Evolutionary conservation across 2,797 vertebrate species (phyloP).

Genomic region (Lepilemur septentrionalis): DNA sequence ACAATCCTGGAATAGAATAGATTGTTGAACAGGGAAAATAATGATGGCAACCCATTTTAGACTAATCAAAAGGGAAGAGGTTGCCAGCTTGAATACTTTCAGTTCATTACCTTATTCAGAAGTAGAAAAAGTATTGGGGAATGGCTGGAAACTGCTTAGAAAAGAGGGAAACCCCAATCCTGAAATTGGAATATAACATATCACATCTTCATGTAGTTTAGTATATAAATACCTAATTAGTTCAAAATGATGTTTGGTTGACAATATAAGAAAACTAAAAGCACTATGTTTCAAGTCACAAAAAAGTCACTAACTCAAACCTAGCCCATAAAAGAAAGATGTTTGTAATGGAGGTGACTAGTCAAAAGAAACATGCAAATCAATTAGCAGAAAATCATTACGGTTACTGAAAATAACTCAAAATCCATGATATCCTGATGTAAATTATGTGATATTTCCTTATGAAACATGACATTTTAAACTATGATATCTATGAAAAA

Average conservation of each 20-base stretch:
- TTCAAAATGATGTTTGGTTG: background rate
- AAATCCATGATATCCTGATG: background rate
- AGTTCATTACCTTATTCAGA: background rate
- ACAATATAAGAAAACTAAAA: background rate
- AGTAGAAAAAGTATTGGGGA: background rate
- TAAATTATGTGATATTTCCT: background rate
- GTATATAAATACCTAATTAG: background rate
- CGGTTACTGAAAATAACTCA: background rate
- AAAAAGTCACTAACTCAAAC: background rate
- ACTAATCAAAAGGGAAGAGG: constrained; percentile 14
- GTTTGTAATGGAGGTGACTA: background rate
- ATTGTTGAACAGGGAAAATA: constrained; percentile 41
- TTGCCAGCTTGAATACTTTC: background rate
- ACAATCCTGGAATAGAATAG: constrained; percentile 37
- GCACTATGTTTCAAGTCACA: background rate
- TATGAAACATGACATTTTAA: background rate
- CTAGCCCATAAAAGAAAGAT: background rate
- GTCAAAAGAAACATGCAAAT: background rate
- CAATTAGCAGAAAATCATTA: background rate
- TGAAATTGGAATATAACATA: background rate
- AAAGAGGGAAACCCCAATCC: background rate
- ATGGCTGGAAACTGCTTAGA: background rate
- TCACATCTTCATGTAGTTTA: background rate
- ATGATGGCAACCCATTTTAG: constrained; percentile 7
- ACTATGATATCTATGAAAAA: background rate